Evolutionary conservation across 2,888 invertebrate species (phyloP).

Genomic region (Drosophila nigricruria): DNA sequence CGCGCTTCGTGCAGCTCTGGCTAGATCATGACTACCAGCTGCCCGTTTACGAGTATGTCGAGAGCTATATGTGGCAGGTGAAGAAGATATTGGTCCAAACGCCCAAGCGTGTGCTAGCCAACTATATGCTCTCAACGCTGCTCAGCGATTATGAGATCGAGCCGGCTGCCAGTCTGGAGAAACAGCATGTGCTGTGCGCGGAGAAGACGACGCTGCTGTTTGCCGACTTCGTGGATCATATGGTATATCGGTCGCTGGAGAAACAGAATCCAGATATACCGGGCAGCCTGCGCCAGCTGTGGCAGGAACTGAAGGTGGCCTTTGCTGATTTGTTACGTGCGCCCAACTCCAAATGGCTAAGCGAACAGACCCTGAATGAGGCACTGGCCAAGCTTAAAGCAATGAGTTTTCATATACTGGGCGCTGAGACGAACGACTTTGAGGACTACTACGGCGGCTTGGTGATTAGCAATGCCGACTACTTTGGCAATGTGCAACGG

Average conservation of each 20-base stretch:
- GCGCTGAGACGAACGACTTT: conserved; percentile 62
- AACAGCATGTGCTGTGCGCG: conserved; percentile 67
- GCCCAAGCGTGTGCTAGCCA: conserved; percentile 75
- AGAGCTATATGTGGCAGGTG: conserved; percentile 72
- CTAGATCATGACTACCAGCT: conserved; percentile 76
- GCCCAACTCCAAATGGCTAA: conserved; percentile 61
- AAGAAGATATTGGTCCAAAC: conserved; percentile 66
- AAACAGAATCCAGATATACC: conserved; percentile 59
- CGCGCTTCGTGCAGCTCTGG: conserved; percentile 75
- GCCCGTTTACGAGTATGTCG: conserved; percentile 79
- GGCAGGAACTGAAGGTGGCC: conserved; percentile 70
- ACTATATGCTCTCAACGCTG: conserved; percentile 80
- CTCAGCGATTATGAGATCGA: conserved; percentile 68
- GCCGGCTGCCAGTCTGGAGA: conserved; percentile 25
- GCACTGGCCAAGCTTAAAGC: conserved; percentile 72
- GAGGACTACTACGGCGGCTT: conserved; percentile 61
- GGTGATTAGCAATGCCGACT: conserved; percentile 70
- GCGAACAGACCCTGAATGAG: conserved; percentile 59
- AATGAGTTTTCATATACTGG: conserved; percentile 73
- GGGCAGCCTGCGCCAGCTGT: conserved; percentile 64
- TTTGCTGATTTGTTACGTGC: conserved; percentile 63
- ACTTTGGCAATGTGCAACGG: conserved; percentile 74
- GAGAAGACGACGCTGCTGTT: conserved; percentile 66
- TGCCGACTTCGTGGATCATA: conserved; percentile 76
- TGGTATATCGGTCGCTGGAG: conserved; percentile 68